Conservation (phyloP, 1,140 invertebrate species). For the Pararge aegeria region DNA sequence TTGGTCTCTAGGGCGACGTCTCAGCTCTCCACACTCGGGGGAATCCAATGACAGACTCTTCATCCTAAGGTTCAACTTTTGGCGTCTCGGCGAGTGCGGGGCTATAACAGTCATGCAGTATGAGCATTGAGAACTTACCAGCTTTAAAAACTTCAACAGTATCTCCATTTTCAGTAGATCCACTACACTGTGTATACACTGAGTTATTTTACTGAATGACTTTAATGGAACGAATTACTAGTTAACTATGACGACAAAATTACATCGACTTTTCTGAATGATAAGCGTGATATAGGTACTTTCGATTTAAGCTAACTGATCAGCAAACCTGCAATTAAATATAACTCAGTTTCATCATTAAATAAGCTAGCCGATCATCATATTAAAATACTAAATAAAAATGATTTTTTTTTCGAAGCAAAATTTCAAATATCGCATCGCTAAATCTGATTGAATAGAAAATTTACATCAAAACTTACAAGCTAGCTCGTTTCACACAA, state of each 20-base stretch:
- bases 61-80: slow-evolving; percentile 98
- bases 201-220: not conserved
- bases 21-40: slow-evolving; percentile 93
- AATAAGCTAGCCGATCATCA: not conserved
- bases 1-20: slow-evolving; percentile 82
- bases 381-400: not conserved
- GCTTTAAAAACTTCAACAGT: not conserved
- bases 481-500: slow-evolving; percentile 16
- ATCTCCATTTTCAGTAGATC: slow-evolving; percentile 7
- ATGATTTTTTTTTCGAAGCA: too few relatives aligned
- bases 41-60: slow-evolving; percentile 98
- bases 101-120: slow-evolving; percentile 83
- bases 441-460: not conserved
- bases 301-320: not conserved
- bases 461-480: slow-evolving; percentile 12
- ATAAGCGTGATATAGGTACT: slow-evolving; percentile 14
- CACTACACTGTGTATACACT: not conserved
- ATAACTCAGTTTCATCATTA: not conserved
- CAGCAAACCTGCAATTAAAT: slow-evolving; percentile 6
- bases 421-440: not conserved
- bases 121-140: slow-evolving; percentile 51
- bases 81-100: slow-evolving; percentile 95
- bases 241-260: not conserved
- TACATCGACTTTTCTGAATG: not conserved
- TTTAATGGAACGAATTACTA: slow-evolving; percentile 2